Evolutionary conservation across 1,140 invertebrate genomes (phyloP).

Genomic region (Drosophila takahashii): DNA sequence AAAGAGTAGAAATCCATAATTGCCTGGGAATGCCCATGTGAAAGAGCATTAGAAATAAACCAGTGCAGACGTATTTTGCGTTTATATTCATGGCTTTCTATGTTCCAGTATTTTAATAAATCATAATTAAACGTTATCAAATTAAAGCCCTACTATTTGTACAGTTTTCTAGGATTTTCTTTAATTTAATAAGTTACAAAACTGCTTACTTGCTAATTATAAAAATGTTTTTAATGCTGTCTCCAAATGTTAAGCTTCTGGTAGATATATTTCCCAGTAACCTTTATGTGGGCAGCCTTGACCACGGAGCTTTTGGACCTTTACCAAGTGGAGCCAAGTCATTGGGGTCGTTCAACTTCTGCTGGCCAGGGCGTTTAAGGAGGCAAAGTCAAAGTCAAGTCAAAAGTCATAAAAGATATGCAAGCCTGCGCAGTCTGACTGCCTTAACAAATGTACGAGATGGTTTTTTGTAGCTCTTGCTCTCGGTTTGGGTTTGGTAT

Average conservation of each 20-base stretch:
- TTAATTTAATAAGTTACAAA: too few relatives aligned
- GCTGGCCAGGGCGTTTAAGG: constrained; percentile 39
- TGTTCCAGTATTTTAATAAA: background rate
- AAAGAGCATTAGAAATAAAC: constrained; percentile 5
- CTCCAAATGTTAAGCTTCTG: background rate
- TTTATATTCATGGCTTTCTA: background rate
- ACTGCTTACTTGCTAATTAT: too few relatives aligned
- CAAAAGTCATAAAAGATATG: constrained; percentile 82
- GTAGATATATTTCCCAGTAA: background rate
- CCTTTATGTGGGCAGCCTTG: constrained; percentile 22
- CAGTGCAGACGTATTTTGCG: background rate
- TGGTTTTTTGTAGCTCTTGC: constrained; percentile 33
- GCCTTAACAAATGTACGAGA: constrained; percentile 63
- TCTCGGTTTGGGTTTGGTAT: constrained; percentile 24
- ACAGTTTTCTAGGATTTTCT: too few relatives aligned
- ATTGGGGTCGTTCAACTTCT: constrained; percentile 68
- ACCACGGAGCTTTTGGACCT: constrained; percentile 39
- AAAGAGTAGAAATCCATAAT: constrained; percentile 29
- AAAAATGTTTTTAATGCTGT: too few relatives aligned
- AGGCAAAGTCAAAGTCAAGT: constrained; percentile 70
- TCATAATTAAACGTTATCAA: too few relatives aligned
- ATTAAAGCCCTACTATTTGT: too few relatives aligned
- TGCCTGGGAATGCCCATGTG: constrained; percentile 28
- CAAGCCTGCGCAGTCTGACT: constrained; percentile 44
- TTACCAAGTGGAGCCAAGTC: constrained; percentile 27